Conservation (phyloP, 1,140 invertebrate species). For the Pseudomyrmex sp. region DNA sequence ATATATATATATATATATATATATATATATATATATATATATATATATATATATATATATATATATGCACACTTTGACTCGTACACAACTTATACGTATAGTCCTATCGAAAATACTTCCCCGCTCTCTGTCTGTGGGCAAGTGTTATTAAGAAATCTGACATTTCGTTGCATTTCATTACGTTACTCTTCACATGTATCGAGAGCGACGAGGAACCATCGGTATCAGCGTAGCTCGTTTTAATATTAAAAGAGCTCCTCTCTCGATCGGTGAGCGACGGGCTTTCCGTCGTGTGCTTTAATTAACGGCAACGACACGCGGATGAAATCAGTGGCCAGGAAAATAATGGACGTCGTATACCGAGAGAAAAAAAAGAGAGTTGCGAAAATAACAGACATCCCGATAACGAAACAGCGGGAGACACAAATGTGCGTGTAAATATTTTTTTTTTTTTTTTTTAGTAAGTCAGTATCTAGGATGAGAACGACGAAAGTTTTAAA, state of each 20-base stretch:
- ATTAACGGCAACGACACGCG: conserved; percentile 63
- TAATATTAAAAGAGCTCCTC: conserved; percentile 55
- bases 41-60: neutral
- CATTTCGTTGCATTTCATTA: conserved; percentile 22
- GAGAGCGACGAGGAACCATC: neutral
- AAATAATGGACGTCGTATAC: conserved; percentile 57
- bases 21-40: neutral
- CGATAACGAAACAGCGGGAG: conserved; percentile 61
- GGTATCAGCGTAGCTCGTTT: neutral
- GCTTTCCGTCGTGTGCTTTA: conserved; percentile 66
- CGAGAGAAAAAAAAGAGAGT: conserved; percentile 7
- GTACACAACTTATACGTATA: neutral
- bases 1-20: neutral
- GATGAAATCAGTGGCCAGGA: conserved; percentile 68
- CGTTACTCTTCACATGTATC: neutral
- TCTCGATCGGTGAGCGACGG: conserved; percentile 47
- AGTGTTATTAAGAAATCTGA: conserved; percentile 23
- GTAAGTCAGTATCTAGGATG: no score
- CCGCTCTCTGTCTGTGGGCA: neutral
- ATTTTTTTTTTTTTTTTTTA: neutral
- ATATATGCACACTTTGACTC: conserved; percentile 2
- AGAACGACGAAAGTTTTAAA: no score
- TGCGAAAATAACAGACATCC: conserved; percentile 61
- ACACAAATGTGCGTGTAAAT: conserved; percentile 39
- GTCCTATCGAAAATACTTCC: neutral